phyloP scores from a whole-genome alignment of 2,888 invertebrate species.

The Drosophila antonietae region DNA sequence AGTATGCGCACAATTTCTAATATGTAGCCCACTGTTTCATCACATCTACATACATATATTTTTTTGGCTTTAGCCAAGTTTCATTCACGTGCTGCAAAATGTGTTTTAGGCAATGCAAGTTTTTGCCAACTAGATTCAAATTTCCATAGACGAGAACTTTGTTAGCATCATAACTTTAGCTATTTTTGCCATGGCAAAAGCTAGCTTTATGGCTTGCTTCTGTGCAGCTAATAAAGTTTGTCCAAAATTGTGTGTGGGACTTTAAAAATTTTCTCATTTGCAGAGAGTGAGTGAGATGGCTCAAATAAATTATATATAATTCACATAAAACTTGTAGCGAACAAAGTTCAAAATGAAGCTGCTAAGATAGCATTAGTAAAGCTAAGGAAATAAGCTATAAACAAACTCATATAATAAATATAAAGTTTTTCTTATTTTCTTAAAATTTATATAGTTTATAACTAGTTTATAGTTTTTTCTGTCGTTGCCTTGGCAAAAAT shows the following conservation, averaged over 20 bases:
- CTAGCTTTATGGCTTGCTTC: constrained; percentile 34
- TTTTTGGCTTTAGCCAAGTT: constrained; percentile 23
- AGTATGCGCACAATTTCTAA: constrained; percentile 16
- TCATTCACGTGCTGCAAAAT: constrained; percentile 20
- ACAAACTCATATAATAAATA: too few species aligned
- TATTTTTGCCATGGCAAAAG: neutral
- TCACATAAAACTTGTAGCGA: neutral
- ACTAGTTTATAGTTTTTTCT: too few species aligned
- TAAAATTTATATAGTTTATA: too few species aligned
- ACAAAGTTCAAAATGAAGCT: neutral
- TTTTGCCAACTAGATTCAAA: constrained; percentile 40
- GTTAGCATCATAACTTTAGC: constrained; percentile 41
- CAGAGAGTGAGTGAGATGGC: neutral
- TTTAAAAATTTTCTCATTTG: constrained; percentile 25
- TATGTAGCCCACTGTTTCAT: neutral
- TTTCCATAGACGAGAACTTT: constrained; percentile 44
- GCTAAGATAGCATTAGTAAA: neutral
- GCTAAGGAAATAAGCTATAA: neutral
- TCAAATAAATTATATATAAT: neutral
- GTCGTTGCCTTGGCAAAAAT: too few species aligned
- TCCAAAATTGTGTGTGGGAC: constrained; percentile 21
- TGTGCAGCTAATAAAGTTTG: constrained; percentile 42
- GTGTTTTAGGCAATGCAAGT: constrained; percentile 31
- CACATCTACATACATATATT: neutral
- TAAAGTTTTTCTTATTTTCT: too few species aligned